Evolutionary conservation across 2,113 vertebrate genomes (phyloP).

Genomic region (Oreochromis niloticus): DNA sequence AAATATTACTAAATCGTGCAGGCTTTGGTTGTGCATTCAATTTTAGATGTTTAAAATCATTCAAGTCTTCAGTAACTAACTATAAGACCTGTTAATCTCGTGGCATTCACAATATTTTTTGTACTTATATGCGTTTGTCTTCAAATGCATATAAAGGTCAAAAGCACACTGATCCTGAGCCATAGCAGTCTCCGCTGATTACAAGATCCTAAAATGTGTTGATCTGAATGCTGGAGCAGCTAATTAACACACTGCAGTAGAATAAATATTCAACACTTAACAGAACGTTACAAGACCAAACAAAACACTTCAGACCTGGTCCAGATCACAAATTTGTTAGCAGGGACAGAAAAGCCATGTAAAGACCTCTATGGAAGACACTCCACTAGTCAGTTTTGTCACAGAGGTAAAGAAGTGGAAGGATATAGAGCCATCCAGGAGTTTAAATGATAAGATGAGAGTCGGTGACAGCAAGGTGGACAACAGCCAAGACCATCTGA

Average conservation of each 20-base stretch:
- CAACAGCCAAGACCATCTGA: conserved; percentile 21
- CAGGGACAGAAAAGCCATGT: background rate
- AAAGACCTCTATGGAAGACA: background rate
- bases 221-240: background rate
- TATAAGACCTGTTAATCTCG: background rate
- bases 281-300: background rate
- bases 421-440: background rate
- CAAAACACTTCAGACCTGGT: background rate
- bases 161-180: background rate
- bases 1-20: background rate
- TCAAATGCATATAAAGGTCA: background rate
- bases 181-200: background rate
- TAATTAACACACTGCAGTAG: background rate
- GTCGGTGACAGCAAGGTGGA: conserved; percentile 28
- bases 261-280: background rate
- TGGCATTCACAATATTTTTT: background rate
- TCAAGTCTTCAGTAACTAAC: background rate
- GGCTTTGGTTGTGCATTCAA: background rate
- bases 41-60: background rate
- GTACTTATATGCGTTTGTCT: background rate
- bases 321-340: background rate
- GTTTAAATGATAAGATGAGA: conserved; percentile 21
- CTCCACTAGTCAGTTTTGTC: background rate
- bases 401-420: background rate
- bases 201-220: background rate